Percentiles rank a stretch among this genome's conserved stretches.
Evolutionary conservation across 2,113 vertebrate genomes (phyloP).

Genomic region (Oryzias woworae): DNA sequence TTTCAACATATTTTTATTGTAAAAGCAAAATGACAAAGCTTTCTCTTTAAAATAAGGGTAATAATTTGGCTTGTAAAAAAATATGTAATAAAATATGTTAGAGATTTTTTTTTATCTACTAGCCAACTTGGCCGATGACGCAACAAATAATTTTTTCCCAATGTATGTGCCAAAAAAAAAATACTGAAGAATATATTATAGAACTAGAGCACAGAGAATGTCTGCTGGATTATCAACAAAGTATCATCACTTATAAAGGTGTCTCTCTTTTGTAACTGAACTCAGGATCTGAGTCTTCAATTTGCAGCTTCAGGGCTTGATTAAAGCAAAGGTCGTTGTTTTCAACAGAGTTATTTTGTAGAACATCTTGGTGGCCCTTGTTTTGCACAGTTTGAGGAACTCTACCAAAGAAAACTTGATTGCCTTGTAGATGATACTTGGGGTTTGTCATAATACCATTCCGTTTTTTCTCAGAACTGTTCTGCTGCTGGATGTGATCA

Average conservation of each 20-base stretch:
- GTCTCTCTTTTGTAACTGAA: constrained; percentile 99
- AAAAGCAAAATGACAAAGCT: too few relatives aligned
- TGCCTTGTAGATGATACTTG: constrained; percentile 95
- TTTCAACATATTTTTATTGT: too few relatives aligned
- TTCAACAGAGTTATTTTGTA: constrained; percentile 89
- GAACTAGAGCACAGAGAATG: too few relatives aligned
- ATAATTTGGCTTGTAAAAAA: too few relatives aligned
- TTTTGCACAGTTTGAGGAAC: constrained; percentile 87
- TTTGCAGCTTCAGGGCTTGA: constrained; percentile 97
- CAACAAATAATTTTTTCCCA: too few relatives aligned
- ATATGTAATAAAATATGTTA: too few relatives aligned
- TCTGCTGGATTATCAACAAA: too few relatives aligned
- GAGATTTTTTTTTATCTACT: too few relatives aligned
- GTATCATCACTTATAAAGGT: constrained; percentile 88
- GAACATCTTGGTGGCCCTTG: constrained; percentile 87
- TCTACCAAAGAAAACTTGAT: constrained; percentile 92
- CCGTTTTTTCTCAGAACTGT: constrained; percentile 89
- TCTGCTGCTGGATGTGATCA: constrained; percentile 91
- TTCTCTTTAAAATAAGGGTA: too few relatives aligned
- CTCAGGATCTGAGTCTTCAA: constrained; percentile 90
- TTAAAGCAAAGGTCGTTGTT: constrained; percentile 97
- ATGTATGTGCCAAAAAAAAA: too few relatives aligned
- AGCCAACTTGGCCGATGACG: too few relatives aligned
- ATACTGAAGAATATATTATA: too few relatives aligned
- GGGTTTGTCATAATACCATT: constrained; percentile 99